Percentiles rank a stretch among this genome's conserved stretches.
These are phyloP conservation scores for Stenichneumon culpator DNA, from an alignment of 2,888 invertebrate genomes.

Conservation along the genomic window DNA sequence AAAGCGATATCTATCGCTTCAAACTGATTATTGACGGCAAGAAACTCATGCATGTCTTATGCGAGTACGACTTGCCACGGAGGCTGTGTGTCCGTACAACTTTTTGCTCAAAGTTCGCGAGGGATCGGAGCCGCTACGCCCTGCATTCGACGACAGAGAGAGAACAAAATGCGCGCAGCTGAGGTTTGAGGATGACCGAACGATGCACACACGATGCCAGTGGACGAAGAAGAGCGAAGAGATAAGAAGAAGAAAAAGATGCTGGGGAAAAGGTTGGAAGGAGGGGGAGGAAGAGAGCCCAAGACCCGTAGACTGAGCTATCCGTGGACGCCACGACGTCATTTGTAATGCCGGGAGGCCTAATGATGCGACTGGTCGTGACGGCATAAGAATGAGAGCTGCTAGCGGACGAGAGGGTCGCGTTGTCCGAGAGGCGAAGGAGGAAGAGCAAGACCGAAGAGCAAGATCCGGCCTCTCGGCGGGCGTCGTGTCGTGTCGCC, in stretches of 20 bases:
- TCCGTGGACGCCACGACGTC: constrained; percentile 73
- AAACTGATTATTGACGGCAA: constrained; percentile 76
- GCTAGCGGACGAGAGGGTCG: constrained; percentile 62
- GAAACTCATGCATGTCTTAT: constrained; percentile 78
- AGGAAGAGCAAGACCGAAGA: constrained; percentile 24
- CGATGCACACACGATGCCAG: constrained; percentile 47
- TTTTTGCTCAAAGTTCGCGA: constrained; percentile 64
- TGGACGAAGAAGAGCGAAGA: constrained; percentile 42
- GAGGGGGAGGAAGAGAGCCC: constrained; percentile 41
- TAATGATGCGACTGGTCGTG: constrained; percentile 80
- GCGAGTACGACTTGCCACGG: constrained; percentile 51
- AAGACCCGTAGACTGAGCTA: constrained; percentile 58
- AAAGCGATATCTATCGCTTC: constrained; percentile 71
- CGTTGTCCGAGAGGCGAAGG: constrained; percentile 48
- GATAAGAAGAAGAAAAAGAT: constrained; percentile 49
- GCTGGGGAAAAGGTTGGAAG: constrained; percentile 10
- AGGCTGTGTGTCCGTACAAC: constrained; percentile 38
- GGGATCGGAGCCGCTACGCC: constrained; percentile 45
- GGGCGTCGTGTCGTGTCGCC: constrained; percentile 59
- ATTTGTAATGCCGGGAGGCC: constrained; percentile 78
- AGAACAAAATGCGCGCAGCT: background rate
- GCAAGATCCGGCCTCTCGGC: constrained; percentile 60
- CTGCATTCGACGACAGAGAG: background rate
- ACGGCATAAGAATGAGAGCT: constrained; percentile 77
- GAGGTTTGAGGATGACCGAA: constrained; percentile 18